These are phyloP conservation scores for Nanorana parkeri DNA, from an alignment of 2,113 vertebrate species.

Conservation along the genomic window DNA sequence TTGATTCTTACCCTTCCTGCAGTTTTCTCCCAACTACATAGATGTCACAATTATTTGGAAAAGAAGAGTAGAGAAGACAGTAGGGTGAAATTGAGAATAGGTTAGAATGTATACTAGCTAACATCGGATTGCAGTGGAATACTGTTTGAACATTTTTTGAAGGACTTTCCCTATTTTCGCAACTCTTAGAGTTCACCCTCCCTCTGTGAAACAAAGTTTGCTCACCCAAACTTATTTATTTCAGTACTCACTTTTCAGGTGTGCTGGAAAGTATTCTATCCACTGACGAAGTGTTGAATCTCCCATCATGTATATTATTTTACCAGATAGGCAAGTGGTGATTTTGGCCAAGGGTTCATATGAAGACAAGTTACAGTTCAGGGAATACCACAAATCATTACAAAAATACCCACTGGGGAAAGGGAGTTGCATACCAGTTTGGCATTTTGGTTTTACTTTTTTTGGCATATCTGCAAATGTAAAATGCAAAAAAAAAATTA, in stretches of 20 bases:
- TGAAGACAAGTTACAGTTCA: conserved; percentile 56
- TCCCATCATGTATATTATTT: conserved; percentile 63
- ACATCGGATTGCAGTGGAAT: too few relatives aligned
- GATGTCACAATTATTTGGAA: too few relatives aligned
- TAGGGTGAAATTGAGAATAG: too few relatives aligned
- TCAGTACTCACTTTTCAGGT: conserved; percentile 37
- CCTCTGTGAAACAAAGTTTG: too few relatives aligned
- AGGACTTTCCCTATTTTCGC: too few relatives aligned
- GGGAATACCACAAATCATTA: conserved; percentile 49
- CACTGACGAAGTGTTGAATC: conserved; percentile 61
- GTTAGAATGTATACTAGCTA: too few relatives aligned
- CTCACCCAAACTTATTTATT: too few relatives aligned
- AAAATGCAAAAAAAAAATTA: background rate
- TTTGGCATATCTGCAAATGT: conserved; percentile 37
- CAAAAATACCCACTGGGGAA: conserved; percentile 59
- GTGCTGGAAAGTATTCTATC: conserved; percentile 31
- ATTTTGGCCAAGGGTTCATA: conserved; percentile 45
- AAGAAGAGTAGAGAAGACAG: too few relatives aligned
- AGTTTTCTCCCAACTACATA: too few relatives aligned
- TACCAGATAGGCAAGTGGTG: conserved; percentile 58
- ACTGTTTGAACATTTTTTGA: too few relatives aligned
- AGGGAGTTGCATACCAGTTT: conserved; percentile 54
- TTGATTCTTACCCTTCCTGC: too few relatives aligned
- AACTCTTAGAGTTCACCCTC: too few relatives aligned
- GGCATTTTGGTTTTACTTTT: conserved; percentile 53